Evolutionary conservation across 2,113 vertebrate genomes (phyloP), one percentile per base, ranked within the genome.

Genomic region (Scomber japonicus): DNA sequence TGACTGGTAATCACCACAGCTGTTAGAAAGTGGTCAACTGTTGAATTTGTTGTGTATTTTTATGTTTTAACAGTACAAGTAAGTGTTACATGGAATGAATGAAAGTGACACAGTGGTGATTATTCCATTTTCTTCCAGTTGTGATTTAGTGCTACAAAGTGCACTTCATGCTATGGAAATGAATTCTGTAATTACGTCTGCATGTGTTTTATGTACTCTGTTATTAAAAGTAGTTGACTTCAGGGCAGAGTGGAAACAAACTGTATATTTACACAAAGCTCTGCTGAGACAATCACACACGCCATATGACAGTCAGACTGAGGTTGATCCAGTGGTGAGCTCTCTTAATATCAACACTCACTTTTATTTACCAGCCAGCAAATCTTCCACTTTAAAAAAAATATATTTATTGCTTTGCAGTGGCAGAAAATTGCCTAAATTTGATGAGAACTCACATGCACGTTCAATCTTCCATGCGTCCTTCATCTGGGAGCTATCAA

Each of bases 401-500:
- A 73, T 71, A 7, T 83, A 90, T 91, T 88, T 92, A 84, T 89
- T 90, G 84, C 89, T 90, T 82, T 88, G 92, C 60, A 79, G 92
- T 91, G 70, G 66, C 88, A 24, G 86, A 88, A 89, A 91, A 94
- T 92, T 92, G 83, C 88, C 93, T 91, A 89, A 93, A 94, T 92
- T 88, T 89, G 95, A 94, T 94, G 94, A 94, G 91, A 91, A 91
- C 83, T 85, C 30, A 72, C 82, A 90, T 82, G 84, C 86, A 81
- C 68, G 5, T 84, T 94, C 84, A 44, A 88, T 94, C 93, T 95
- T 90, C 84, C 92, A 63, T 70, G 89, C 87, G 86, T 88, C 87
- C 35, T 89, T 95, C 92, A 83, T 93, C 89, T 27, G 93, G 90
- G 95, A 92, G 89, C 89, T 78, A 80, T 89, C 94, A 93, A 91